Evolutionary conservation across 2,113 vertebrate species (phyloP).

Genomic region (Smithornis capensis): DNA sequence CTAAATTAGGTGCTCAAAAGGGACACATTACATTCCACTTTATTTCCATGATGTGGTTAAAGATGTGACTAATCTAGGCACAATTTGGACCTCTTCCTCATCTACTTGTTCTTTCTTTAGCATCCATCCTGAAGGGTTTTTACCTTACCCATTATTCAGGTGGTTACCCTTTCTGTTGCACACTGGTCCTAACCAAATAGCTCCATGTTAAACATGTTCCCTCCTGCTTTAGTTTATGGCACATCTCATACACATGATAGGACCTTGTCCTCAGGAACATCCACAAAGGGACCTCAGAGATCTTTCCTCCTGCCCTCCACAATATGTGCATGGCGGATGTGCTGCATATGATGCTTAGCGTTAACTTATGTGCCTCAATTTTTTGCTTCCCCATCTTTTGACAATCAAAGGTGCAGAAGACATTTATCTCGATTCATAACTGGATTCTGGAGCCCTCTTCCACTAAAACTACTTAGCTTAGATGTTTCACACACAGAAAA

Average conservation of each 20-base stretch:
- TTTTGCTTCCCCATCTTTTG: background rate
- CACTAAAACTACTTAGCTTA: background rate
- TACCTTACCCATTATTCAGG: background rate
- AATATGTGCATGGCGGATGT: accelerated
- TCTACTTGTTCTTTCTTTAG: background rate
- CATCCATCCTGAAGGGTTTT: background rate
- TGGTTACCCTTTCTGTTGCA: background rate
- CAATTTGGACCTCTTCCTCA: background rate
- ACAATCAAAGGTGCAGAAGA: background rate
- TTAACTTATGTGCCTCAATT: accelerated
- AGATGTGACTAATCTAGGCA: background rate
- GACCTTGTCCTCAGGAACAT: background rate
- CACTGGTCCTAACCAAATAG: background rate
- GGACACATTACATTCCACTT: background rate
- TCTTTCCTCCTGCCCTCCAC: background rate
- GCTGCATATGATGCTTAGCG: accelerated
- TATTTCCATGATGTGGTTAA: background rate
- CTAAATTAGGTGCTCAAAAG: background rate
- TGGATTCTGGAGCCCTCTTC: background rate
- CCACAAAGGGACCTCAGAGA: background rate
- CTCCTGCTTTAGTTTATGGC: background rate
- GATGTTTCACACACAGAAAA: background rate
- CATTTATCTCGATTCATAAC: background rate
- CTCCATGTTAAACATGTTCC: background rate
- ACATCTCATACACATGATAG: background rate